Base-by-base conservation (phyloP, 2,888 invertebrate species). In the Tetragonula carbonaria region DNA sequence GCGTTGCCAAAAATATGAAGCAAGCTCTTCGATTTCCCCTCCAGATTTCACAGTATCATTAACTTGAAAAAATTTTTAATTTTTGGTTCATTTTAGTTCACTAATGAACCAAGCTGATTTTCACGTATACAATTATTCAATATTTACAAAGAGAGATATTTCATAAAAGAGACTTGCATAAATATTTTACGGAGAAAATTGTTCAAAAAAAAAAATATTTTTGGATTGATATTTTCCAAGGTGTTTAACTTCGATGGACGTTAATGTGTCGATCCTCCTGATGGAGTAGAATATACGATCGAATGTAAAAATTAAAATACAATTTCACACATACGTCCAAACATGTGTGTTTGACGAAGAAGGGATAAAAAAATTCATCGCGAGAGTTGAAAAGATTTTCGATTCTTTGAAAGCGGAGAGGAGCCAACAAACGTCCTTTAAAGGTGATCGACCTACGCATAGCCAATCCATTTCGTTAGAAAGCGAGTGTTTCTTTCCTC, bases 361-460 rank as follows among this genome's bases (percentile, higher is more conserved):
- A 4, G n/a, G 23, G 2, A n/a, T 5, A n/a, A 59, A 14, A 14
- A 5, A 14, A 33, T 33, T 33, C 0, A 2, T 4, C 21, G 23
- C 33, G 8, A 45, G 1, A 21, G 59, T 2, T 62, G 13, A 50
- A 62, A 50, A 62, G 59, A 6, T 2, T 45, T 18, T 50, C 6
- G n/a, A 45, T 28, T 14, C 21, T 28, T 73, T 23, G 74, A 74
- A 74, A 66, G 53, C 63, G n/a, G 28, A 74, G 14, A n/a, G 23
- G 6, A 72, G 81, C 75, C 80, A 80, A 89, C 87, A 86, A 87
- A 87, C 86, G 89, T 87, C 87, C 86, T 91, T 88, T 91, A 90
- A 91, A 91, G 90, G 90, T 88, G 85, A 87, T 86, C 89, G 90
- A 90, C 90, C 90, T 79, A 82, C 80, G 78, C 84, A 78, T 85